Percentiles rank a stretch among this genome's conserved stretches.
Evolutionary conservation across 2,888 invertebrate species (phyloP).

Genomic region (Asteroscopus sphinx): DNA sequence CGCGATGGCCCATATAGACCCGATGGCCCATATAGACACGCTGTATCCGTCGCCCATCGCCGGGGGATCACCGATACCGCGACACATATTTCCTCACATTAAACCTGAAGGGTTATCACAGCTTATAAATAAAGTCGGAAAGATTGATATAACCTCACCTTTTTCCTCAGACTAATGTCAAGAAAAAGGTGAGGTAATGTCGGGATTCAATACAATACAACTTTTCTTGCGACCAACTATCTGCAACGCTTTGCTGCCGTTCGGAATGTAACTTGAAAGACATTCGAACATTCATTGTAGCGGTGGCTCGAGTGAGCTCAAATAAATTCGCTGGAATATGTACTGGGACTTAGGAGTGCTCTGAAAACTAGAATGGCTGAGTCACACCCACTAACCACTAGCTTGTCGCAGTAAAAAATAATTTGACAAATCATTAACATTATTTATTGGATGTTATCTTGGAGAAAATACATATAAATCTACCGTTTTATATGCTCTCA

Average conservation of each 20-base stretch:
- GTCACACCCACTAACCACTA: background rate
- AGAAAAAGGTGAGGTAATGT: conserved; percentile 20
- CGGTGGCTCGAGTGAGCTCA: conserved; percentile 12
- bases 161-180: no score
- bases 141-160: conserved; percentile 27
- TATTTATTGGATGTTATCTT: no score
- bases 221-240: conserved; percentile 33
- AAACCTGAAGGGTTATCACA: conserved; percentile 43
- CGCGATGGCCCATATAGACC: conserved; percentile 40
- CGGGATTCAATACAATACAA: conserved; percentile 36
- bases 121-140: conserved; percentile 57
- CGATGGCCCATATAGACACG: conserved; percentile 56
- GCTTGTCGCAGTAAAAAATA: no score
- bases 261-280: conserved; percentile 30
- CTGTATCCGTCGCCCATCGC: conserved; percentile 65
- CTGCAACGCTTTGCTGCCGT: conserved; percentile 11
- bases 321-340: conserved; percentile 33
- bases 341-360: background rate
- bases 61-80: conserved; percentile 37
- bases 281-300: conserved; percentile 28
- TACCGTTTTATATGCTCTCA: no score
- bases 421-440: no score
- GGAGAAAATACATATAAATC: no score
- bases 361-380: background rate
- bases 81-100: conserved; percentile 52